phyloP scores from a whole-genome alignment of 2,888 invertebrate species.

The Melieria omissa region DNA sequence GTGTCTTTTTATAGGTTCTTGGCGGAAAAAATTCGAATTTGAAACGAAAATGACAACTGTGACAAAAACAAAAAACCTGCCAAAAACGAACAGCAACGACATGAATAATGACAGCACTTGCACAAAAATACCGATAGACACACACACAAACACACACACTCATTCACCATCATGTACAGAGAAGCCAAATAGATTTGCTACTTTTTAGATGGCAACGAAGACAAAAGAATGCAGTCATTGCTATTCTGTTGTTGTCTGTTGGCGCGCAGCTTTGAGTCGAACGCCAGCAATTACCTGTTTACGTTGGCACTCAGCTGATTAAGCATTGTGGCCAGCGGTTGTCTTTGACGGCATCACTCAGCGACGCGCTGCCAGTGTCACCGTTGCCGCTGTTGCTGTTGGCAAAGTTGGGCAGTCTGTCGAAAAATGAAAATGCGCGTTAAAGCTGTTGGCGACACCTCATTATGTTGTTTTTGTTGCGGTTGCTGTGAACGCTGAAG shows the following conservation, averaged over 20 bases:
- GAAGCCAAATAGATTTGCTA: not conserved
- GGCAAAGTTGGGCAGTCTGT: no score
- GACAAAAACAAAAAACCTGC: conserved; percentile 7
- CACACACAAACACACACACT: not conserved
- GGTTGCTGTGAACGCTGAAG: conserved; percentile 7
- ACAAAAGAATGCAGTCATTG: no score
- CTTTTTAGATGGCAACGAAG: no score
- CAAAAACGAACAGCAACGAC: not conserved
- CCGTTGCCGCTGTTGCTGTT: no score
- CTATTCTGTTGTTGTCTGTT: no score
- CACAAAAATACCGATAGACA: not conserved
- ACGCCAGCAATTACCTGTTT: no score
- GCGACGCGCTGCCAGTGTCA: no score
- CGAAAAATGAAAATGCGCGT: no score
- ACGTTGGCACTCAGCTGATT: no score
- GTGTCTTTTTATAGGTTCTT: conserved; percentile 4
- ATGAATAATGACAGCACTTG: conserved; percentile 11
- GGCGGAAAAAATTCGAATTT: conserved; percentile 10
- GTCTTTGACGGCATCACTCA: no score
- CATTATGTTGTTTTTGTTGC: not conserved
- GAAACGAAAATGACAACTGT: not conserved
- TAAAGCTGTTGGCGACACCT: not conserved
- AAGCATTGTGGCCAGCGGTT: no score
- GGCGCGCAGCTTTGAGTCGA: no score
- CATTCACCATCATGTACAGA: not conserved